phyloP scores from a whole-genome alignment of 2,797 vertebrate species.

The Amblyraja radiata region DNA sequence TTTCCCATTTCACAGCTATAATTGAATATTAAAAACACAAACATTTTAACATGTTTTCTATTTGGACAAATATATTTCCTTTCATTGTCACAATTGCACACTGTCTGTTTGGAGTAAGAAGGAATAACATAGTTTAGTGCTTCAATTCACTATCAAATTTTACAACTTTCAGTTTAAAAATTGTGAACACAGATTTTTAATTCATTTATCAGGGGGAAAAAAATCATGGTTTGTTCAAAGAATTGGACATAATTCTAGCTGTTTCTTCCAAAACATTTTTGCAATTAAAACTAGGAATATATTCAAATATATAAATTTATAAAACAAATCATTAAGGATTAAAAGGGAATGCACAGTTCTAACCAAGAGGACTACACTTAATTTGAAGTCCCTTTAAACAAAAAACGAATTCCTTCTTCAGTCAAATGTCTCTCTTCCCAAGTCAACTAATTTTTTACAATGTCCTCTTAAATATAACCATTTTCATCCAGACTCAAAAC shows the following conservation, averaged over 20 bases:
- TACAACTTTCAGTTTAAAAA: not conserved
- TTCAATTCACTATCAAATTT: conserved; percentile 17
- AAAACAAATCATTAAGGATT: not conserved
- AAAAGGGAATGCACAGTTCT: not conserved
- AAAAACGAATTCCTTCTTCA: not conserved
- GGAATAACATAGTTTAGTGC: not conserved
- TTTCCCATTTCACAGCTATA: not conserved
- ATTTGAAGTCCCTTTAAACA: not conserved
- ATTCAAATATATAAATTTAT: not conserved
- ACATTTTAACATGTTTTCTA: not conserved
- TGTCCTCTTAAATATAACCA: not conserved
- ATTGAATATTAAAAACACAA: not conserved
- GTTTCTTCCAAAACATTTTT: not conserved
- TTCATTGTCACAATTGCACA: not conserved
- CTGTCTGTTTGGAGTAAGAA: not conserved
- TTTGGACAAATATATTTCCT: not conserved
- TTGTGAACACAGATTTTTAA: not conserved
- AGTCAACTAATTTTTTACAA: not conserved
- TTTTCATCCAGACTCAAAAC: not conserved
- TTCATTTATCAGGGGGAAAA: not conserved
- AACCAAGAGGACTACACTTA: not conserved
- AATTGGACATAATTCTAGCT: not conserved
- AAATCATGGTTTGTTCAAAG: not conserved
- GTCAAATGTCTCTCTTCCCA: not conserved
- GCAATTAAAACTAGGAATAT: not conserved